Conservation (phyloP, 2,797 vertebrate genomes). For the Momotus momota region DNA sequence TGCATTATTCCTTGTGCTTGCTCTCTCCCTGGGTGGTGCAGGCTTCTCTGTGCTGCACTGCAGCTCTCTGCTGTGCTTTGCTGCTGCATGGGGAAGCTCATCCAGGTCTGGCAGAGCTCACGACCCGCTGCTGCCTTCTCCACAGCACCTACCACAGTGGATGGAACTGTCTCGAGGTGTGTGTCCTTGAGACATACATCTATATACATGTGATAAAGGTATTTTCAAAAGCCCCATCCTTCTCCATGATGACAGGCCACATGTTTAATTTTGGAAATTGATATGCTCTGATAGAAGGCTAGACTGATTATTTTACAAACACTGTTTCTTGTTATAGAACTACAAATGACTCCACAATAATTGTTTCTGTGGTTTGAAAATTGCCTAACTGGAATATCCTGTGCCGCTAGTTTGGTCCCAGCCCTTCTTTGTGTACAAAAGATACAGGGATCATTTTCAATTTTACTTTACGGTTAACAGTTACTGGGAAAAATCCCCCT, state of each 20-base stretch:
- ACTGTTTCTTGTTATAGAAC: background rate
- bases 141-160: fast-evolving
- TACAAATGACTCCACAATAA: background rate
- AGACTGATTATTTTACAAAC: background rate
- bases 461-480: background rate
- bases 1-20: background rate
- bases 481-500: background rate
- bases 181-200: background rate
- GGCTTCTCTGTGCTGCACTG: background rate
- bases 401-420: background rate
- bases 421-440: background rate
- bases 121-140: background rate
- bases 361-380: background rate
- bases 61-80: background rate
- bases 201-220: background rate
- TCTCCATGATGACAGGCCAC: fast-evolving
- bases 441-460: background rate
- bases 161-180: background rate
- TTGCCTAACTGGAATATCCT: background rate
- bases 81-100: background rate
- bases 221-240: background rate
- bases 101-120: background rate
- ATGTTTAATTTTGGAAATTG: background rate
- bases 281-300: background rate
- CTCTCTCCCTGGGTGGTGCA: background rate